Conservation (phyloP, 37 sponge, comb jelly and placozoan genomes). For the Cladorhizidae sp. region DNA sequence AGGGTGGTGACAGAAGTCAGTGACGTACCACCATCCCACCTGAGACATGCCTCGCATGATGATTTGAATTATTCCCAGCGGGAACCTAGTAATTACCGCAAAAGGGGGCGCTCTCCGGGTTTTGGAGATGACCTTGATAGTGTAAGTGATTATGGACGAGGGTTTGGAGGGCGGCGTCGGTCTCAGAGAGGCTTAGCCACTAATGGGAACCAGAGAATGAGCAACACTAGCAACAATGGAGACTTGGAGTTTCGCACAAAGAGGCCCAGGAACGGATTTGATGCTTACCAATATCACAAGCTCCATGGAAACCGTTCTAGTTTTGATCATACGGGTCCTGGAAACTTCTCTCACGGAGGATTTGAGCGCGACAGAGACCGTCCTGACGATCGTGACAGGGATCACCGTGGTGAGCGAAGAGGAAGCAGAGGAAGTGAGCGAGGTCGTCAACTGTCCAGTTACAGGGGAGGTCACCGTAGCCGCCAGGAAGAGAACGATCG, state of each 20-base stretch:
- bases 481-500: not conserved
- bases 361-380: not conserved
- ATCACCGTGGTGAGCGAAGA: not conserved
- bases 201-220: not conserved
- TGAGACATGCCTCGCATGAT: not conserved
- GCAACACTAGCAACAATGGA: slow-evolving; percentile 9
- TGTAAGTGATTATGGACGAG: not conserved
- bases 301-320: slow-evolving; percentile 9
- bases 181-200: not conserved
- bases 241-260: slow-evolving; percentile 34
- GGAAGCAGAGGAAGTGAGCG: not conserved
- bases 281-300: slow-evolving; percentile 32
- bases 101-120: slow-evolving; percentile 14
- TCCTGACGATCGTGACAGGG: not conserved
- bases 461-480: not conserved
- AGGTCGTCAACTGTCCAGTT: not conserved
- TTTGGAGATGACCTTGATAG: not conserved
- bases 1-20: slow-evolving; percentile 14
- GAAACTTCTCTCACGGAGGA: not conserved
- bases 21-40: not conserved
- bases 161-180: not conserved
- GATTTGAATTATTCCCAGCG: not conserved
- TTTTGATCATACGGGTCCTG: not conserved
- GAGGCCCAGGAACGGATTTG: slow-evolving; percentile 32
- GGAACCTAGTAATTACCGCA: not conserved